Evolutionary conservation across 2,113 vertebrate genomes (phyloP).

Genomic region (Dromiciops gliroides): DNA sequence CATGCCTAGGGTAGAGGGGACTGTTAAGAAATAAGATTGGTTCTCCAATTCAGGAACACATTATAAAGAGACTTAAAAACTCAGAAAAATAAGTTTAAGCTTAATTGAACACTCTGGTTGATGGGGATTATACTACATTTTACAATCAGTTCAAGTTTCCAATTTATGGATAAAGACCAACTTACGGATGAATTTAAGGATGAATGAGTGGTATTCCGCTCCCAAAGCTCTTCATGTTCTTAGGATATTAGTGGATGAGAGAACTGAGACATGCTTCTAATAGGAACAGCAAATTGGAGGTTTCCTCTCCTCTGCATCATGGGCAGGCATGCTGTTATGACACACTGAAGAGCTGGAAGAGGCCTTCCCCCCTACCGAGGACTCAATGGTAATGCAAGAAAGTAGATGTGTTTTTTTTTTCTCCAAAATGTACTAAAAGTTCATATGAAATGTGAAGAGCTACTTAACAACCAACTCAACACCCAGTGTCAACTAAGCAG

Average conservation of each 20-base stretch:
- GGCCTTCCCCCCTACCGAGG: neutral
- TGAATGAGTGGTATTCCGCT: slow-evolving; percentile 30
- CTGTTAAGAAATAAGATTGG: slow-evolving; percentile 10
- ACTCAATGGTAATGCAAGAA: slow-evolving; percentile 42
- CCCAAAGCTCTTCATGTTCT: neutral
- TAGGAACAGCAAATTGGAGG: slow-evolving; percentile 45
- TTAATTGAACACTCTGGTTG: slow-evolving; percentile 55
- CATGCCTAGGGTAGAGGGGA: neutral
- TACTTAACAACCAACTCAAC: slow-evolving; percentile 50
- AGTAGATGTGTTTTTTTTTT: slow-evolving; percentile 34
- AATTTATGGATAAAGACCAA: slow-evolving; percentile 37
- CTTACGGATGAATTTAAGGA: slow-evolving; percentile 43
- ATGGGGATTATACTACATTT: slow-evolving; percentile 43
- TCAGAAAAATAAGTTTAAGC: neutral
- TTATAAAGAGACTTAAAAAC: neutral
- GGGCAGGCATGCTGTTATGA: neutral
- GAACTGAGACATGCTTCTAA: slow-evolving; percentile 1
- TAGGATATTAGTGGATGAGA: neutral
- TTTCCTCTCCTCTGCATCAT: neutral
- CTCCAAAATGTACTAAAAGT: slow-evolving; percentile 16
- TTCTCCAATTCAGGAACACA: neutral
- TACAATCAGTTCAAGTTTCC: slow-evolving; percentile 42
- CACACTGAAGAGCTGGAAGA: neutral
- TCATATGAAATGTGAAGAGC: slow-evolving; percentile 7
- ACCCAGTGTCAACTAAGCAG: slow-evolving; percentile 57